Percentiles rank a stretch among this genome's conserved stretches.
These are phyloP conservation scores for Xenops minutus DNA, from an alignment of 2,797 vertebrate species.

Conservation along the genomic window DNA sequence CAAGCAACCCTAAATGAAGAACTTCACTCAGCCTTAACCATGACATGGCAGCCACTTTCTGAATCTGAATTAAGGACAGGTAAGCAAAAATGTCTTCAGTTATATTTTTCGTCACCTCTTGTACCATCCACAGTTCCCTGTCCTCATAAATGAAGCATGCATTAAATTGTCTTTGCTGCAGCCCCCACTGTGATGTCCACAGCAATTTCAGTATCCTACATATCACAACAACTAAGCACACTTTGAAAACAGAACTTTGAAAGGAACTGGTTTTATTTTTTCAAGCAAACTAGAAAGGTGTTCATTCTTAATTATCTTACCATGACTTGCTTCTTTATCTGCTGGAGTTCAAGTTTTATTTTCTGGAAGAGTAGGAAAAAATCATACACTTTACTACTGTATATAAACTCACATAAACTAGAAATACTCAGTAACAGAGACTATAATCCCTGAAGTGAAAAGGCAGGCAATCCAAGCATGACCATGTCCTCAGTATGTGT, in stretches of 20 bases:
- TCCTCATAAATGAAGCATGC: not conserved
- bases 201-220: not conserved
- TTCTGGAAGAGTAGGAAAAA: conserved; percentile 78
- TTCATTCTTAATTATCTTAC: conserved; percentile 77
- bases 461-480: not conserved
- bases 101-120: not conserved
- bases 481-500: not conserved
- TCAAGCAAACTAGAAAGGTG: not conserved
- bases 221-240: not conserved
- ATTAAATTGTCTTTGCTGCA: not conserved
- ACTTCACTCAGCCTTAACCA: not conserved
- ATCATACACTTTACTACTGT: not conserved
- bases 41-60: not conserved
- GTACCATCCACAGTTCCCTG: not conserved
- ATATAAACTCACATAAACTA: not conserved
- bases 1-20: not conserved
- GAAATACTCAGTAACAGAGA: not conserved
- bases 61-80: not conserved
- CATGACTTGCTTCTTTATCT: conserved; percentile 85
- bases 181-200: not conserved
- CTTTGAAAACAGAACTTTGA: not conserved
- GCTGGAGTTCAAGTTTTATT: conserved; percentile 88
- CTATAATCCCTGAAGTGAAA: not conserved
- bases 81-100: not conserved
- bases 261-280: not conserved